These are phyloP conservation scores for Apoderus coryli DNA, from an alignment of 2,888 invertebrate genomes.

Conservation along the genomic window DNA sequence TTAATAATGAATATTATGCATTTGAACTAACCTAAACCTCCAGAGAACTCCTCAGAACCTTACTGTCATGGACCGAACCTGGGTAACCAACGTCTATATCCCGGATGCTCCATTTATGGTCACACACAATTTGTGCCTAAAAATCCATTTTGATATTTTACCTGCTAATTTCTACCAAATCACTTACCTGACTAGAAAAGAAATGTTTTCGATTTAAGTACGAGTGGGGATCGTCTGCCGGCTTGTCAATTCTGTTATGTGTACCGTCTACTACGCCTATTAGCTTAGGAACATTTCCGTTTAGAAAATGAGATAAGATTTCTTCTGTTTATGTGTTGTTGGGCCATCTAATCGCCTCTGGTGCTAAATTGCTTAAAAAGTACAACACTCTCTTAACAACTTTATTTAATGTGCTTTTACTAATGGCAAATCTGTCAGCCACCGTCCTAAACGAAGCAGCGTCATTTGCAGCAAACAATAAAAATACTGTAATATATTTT, in stretches of 20 bases:
- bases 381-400: constrained; percentile 14
- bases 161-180: too few relatives aligned
- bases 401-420: constrained; percentile 14
- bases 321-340: constrained; percentile 10
- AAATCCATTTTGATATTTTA: too few relatives aligned
- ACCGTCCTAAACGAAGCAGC: constrained; percentile 15
- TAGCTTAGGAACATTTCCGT: constrained; percentile 14
- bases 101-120: too few relatives aligned
- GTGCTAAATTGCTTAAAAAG: constrained; percentile 14
- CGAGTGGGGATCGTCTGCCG: too few relatives aligned
- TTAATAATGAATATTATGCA: too few relatives aligned
- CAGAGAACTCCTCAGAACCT: too few relatives aligned
- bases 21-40: too few relatives aligned
- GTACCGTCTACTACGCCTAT: constrained; percentile 14
- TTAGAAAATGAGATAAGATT: constrained; percentile 12
- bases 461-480: constrained; percentile 16
- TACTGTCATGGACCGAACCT: too few relatives aligned
- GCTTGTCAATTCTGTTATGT: constrained; percentile 15
- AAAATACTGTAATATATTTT: constrained; percentile 14
- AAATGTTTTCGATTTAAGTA: too few relatives aligned
- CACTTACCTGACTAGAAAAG: too few relatives aligned
- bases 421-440: constrained; percentile 15
- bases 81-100: too few relatives aligned
- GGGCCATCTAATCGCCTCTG: constrained; percentile 13
- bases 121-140: too few relatives aligned